These are phyloP conservation scores for Antheraea mylitta DNA, from an alignment of 1,140 invertebrate genomes.

Conservation along the genomic window DNA sequence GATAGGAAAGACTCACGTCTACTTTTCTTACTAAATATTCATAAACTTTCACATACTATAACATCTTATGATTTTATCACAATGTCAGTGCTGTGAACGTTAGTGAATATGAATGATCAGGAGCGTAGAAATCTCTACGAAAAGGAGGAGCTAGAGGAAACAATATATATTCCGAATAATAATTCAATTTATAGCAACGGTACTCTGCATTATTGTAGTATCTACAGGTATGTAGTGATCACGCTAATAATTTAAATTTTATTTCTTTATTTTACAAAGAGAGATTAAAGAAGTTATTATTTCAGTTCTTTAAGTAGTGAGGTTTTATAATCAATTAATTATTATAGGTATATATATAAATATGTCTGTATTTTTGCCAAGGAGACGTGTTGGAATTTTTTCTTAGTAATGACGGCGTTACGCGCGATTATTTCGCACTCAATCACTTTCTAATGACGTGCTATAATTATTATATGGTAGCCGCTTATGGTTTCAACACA, in stretches of 20 bases:
- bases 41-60: not conserved
- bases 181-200: constrained; percentile 74
- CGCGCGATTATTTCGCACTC: not conserved
- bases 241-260: not conserved
- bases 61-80: not conserved
- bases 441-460: constrained; percentile 2
- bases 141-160: constrained; percentile 52
- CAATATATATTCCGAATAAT: constrained; percentile 62
- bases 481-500: not conserved
- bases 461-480: not conserved
- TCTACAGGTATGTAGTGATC: constrained; percentile 62
- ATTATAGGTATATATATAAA: no score
- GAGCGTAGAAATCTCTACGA: constrained; percentile 56
- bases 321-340: not conserved
- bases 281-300: not conserved
- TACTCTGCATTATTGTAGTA: constrained; percentile 73
- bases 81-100: constrained; percentile 26
- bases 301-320: not conserved
- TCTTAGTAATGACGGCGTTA: not conserved
- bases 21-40: constrained; percentile 8
- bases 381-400: not conserved
- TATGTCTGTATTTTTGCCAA: no score
- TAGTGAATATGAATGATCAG: constrained; percentile 62
- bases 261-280: not conserved
- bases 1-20: constrained; percentile 33